Evolutionary conservation across 2,113 vertebrate genomes (phyloP).

Genomic region (Neotragus moschatus): DNA sequence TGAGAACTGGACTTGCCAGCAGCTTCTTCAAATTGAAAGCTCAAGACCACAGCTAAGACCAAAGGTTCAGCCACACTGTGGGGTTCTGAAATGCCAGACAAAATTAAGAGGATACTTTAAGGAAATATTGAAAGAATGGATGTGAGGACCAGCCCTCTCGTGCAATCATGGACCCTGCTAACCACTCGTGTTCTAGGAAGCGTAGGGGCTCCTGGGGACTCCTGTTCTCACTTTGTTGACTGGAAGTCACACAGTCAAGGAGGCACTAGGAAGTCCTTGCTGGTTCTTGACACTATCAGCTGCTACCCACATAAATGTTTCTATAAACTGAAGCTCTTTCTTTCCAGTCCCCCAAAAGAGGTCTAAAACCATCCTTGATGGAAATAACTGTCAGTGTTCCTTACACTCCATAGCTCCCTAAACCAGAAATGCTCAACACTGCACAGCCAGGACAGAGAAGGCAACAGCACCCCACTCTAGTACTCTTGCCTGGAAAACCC

Average conservation of each 20-base stretch:
- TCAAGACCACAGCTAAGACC: not conserved
- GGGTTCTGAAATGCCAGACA: not conserved
- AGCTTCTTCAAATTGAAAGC: not conserved
- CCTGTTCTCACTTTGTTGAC: not conserved
- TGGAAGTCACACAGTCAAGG: not conserved
- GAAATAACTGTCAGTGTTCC: not conserved
- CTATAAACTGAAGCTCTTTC: not conserved
- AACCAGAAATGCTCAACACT: not conserved
- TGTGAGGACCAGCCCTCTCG: not conserved
- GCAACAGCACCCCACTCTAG: too few relatives aligned
- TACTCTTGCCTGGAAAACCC: too few relatives aligned
- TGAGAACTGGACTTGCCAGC: not conserved
- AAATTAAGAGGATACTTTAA: not conserved
- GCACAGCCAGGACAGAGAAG: not conserved
- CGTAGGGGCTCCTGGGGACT: not conserved
- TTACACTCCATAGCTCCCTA: not conserved
- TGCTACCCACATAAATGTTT: not conserved
- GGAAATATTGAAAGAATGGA: not conserved
- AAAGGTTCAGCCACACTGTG: not conserved
- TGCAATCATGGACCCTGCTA: accelerated
- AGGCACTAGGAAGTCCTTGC: not conserved
- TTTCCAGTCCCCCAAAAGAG: not conserved
- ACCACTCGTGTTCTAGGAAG: not conserved
- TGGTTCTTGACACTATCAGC: not conserved
- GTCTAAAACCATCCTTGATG: not conserved